Percentiles rank a stretch among this genome's conserved stretches.
These are phyloP conservation scores for Myotis brandtii DNA, from an alignment of 2,113 vertebrate genomes.

Conservation along the genomic window DNA sequence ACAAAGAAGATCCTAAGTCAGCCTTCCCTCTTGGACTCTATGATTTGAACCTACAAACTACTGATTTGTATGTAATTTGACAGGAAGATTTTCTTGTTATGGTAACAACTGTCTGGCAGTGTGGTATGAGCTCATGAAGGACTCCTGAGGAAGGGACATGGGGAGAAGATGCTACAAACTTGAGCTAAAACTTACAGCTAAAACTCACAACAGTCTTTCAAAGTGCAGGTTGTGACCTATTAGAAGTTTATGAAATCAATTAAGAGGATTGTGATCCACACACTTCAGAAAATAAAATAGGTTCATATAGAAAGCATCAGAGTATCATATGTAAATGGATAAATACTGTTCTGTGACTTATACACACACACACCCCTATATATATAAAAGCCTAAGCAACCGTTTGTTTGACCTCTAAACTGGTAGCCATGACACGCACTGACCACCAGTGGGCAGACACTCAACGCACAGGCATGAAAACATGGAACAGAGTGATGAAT, in stretches of 20 bases:
- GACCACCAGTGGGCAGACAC: no score
- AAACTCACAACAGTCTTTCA: constrained; percentile 27
- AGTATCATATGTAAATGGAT: neutral
- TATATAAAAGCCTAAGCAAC: no score
- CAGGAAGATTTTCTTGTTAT: neutral
- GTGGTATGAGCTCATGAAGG: neutral
- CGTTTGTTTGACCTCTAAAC: no score
- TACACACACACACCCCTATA: neutral
- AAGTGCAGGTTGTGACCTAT: neutral
- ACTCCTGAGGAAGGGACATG: neutral
- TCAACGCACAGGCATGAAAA: no score
- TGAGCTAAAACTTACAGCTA: neutral
- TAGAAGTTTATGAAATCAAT: neutral
- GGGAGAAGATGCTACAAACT: neutral
- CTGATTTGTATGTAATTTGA: neutral
- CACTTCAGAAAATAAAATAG: neutral
- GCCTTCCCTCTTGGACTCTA: neutral
- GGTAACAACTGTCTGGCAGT: neutral
- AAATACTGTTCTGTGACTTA: neutral
- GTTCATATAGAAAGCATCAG: neutral
- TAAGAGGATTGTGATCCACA: neutral
- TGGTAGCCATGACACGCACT: no score
- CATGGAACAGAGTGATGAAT: no score
- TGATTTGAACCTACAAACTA: neutral
- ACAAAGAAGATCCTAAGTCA: neutral